Base-by-base conservation (phyloP, 2,113 vertebrate species). In the Urocynchramus pylzowi region DNA sequence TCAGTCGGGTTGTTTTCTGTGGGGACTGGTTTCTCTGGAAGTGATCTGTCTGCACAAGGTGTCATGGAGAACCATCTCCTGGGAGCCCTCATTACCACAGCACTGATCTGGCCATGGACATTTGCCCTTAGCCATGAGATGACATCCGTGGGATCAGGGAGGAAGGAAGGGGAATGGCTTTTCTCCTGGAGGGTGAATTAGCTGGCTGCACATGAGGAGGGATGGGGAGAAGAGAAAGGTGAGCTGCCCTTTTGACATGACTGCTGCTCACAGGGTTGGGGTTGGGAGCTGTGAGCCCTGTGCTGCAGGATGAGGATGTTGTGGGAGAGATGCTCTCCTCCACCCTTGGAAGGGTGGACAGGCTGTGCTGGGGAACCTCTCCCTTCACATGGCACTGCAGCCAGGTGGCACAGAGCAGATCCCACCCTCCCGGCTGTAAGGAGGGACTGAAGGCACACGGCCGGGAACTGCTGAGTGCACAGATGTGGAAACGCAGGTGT, bases 251-350 rank as follows among this genome's bases (percentile, higher is more conserved):
- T 53, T 52, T 12, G 30, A 37, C 4, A 2, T 53, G n/a, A 81
- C n/a, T 2, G 5, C 59, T 64, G 33, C 42, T 83, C 11, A 53
- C 0, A 0, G 0, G 2, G 16, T 37, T 0, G 0, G 22, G 35
- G 3, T 30, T 10, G 7, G 49, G 35, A 53, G 57, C 1, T 4
- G 20, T 3, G 33, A 89, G 26, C 42, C 45, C 41, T 41, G 50
- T 0, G 6, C 75, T 42, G 39, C 2, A 2, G 79, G 60, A 87
- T 2, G 9, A 50, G 35, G 67, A 61, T 50, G 27, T 21, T 57
- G n/a, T 1, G 15, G 53, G 35, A 23, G 9, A 81, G 69, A 61
- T 15, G 23, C 28, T 52, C 56, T 63, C 35, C 31, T 70, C 16
- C 22, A 42, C 15, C 21, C 2, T 0, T 1, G 28, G 35, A 50